These are phyloP conservation scores for Ectobius pallidus DNA, from an alignment of 2,888 invertebrate genomes.

Conservation along the genomic window DNA sequence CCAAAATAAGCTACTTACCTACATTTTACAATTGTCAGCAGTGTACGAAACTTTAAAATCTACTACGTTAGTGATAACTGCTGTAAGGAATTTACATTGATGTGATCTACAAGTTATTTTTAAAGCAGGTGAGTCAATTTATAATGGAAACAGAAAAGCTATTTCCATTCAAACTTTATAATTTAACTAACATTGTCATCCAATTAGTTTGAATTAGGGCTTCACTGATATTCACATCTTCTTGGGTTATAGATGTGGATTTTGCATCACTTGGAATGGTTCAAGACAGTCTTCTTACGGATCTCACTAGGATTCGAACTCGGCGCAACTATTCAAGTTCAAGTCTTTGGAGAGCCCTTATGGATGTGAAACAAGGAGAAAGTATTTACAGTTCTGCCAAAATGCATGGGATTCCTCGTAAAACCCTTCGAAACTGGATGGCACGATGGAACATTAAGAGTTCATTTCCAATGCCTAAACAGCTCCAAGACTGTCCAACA, in stretches of 20 bases:
- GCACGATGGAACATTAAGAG: slow-evolving; percentile 66
- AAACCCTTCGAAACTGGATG: slow-evolving; percentile 67
- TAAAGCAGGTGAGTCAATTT: too few relatives aligned
- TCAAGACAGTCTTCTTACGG: neutral
- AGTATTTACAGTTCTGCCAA: slow-evolving; percentile 67
- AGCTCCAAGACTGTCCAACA: slow-evolving; percentile 45
- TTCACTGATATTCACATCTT: neutral
- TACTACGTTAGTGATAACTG: too few relatives aligned
- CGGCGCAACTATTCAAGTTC: slow-evolving; percentile 19
- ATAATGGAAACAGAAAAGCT: too few relatives aligned
- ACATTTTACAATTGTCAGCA: too few relatives aligned
- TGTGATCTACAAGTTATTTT: too few relatives aligned
- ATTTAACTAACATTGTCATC: too few relatives aligned
- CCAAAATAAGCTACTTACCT: too few relatives aligned
- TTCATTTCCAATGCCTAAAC: slow-evolving; percentile 58
- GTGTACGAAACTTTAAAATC: too few relatives aligned
- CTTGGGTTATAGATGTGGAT: slow-evolving; percentile 2
- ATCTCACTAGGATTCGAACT: neutral
- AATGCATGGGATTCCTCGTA: slow-evolving; percentile 64
- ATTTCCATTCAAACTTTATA: too few relatives aligned
- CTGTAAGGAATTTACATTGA: too few relatives aligned
- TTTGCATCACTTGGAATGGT: neutral
- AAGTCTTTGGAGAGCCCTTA: slow-evolving; percentile 61
- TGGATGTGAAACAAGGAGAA: slow-evolving; percentile 65
- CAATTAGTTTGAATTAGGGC: too few relatives aligned